These are phyloP conservation scores for Lasioglossum pauxillum DNA, from an alignment of 2,888 invertebrate species.

Conservation along the genomic window DNA sequence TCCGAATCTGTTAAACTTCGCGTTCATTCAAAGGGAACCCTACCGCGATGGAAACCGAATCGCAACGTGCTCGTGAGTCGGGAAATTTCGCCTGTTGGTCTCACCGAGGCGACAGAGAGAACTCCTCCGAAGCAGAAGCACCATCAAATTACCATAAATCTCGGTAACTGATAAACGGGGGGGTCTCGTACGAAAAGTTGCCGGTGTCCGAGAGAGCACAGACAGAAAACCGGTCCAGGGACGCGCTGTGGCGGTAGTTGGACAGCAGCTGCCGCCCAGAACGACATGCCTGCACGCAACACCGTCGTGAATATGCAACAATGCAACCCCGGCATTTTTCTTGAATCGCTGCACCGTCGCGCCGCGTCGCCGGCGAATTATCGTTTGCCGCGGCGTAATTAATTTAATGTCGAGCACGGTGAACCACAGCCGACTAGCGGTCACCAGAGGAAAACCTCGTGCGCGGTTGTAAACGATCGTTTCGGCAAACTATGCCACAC, in stretches of 20 bases:
- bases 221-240: slow-evolving; percentile 63
- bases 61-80: not conserved
- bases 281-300: slow-evolving; percentile 47
- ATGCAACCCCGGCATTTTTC: not conserved
- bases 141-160: slow-evolving; percentile 49
- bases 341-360: not conserved
- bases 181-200: slow-evolving; percentile 23
- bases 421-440: not conserved
- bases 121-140: slow-evolving; percentile 8
- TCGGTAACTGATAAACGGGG: slow-evolving; percentile 41
- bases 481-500: not conserved
- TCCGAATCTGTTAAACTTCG: not conserved
- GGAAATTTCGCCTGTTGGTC: not conserved
- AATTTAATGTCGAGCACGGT: slow-evolving; percentile 33
- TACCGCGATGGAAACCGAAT: not conserved
- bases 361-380: slow-evolving; percentile 1
- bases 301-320: slow-evolving; percentile 44
- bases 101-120: not conserved
- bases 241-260: slow-evolving; percentile 46
- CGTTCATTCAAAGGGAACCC: not conserved
- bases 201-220: slow-evolving; percentile 2
- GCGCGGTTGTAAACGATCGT: slow-evolving; percentile 14
- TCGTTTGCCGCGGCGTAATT: slow-evolving; percentile 33
- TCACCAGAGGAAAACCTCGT: not conserved
- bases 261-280: slow-evolving; percentile 61